A percentile compares a stretch with the other conserved stretches of the same genome.
phyloP scores from a whole-genome alignment of 2,113 vertebrate genomes.

The Oncorhynchus clarkii region DNA sequence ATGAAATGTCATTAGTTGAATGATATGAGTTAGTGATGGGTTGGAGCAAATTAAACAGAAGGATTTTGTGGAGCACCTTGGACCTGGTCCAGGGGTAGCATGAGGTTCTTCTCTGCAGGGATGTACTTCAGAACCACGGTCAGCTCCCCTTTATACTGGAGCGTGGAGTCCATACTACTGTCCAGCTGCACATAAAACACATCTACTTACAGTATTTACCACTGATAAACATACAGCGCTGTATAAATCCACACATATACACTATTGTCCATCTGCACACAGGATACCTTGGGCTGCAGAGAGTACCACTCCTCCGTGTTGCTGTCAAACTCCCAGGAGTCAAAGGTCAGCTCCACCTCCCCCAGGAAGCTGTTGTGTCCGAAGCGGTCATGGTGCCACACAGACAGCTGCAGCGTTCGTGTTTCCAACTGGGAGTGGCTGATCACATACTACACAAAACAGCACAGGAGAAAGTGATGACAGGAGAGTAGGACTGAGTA shows the following conservation, averaged over 20 bases:
- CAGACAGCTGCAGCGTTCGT: slow-evolving; percentile 88
- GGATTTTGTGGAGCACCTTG: slow-evolving; percentile 75
- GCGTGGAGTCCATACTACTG: slow-evolving; percentile 70
- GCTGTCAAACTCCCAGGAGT: slow-evolving; percentile 93
- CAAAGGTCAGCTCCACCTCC: slow-evolving; percentile 92
- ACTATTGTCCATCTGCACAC: not conserved
- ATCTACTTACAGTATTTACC: not conserved
- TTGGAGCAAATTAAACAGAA: not conserved
- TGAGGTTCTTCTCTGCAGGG: slow-evolving; percentile 84
- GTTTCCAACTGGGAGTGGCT: slow-evolving; percentile 95
- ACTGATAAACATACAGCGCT: not conserved
- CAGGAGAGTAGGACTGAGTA: too few species aligned
- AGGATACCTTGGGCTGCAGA: slow-evolving; percentile 87
- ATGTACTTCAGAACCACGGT: slow-evolving; percentile 89
- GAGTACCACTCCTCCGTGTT: slow-evolving; percentile 86
- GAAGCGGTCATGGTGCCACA: slow-evolving; percentile 97
- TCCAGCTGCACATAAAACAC: slow-evolving; percentile 72
- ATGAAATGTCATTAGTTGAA: not conserved
- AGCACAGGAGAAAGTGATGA: too few species aligned
- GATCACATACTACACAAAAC: slow-evolving; percentile 84
- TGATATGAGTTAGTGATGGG: not conserved
- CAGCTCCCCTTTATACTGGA: slow-evolving; percentile 95
- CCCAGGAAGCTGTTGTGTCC: slow-evolving; percentile 94
- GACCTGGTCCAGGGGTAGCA: slow-evolving; percentile 80
- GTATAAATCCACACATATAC: not conserved